phyloP scores from a whole-genome alignment of 2,888 invertebrate species.

The Dastarcus helophoroides region DNA sequence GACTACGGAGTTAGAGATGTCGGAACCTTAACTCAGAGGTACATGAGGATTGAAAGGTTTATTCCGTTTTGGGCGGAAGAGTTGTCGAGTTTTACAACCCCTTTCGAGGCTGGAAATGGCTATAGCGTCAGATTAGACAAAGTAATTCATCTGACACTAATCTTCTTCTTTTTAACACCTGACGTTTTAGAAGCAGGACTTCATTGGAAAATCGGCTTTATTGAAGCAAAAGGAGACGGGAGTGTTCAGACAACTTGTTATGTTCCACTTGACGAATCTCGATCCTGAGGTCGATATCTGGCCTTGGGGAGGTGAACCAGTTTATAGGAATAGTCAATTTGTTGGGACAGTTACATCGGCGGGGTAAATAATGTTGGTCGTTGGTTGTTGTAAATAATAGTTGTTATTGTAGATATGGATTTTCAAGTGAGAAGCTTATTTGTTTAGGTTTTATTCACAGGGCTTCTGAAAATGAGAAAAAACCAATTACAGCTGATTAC shows the following conservation, averaged over 20 bases:
- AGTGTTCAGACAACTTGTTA: slow-evolving; percentile 48
- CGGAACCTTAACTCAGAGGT: slow-evolving; percentile 54
- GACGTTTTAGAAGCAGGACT: slow-evolving; percentile 43
- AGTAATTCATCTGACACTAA: slow-evolving; percentile 13
- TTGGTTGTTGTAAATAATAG: slow-evolving; percentile 2
- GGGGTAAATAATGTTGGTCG: slow-evolving; percentile 36
- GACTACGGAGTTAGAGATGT: slow-evolving; percentile 58
- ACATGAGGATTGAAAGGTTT: slow-evolving; percentile 56
- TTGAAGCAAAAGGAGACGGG: slow-evolving; percentile 49
- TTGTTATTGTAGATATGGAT: slow-evolving; percentile 45
- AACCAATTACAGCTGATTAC: slow-evolving; percentile 48
- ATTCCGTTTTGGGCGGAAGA: slow-evolving; percentile 65
- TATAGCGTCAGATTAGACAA: slow-evolving; percentile 48
- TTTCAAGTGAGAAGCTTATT: slow-evolving; percentile 49
- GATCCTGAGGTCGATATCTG: slow-evolving; percentile 53
- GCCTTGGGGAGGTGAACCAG: slow-evolving; percentile 60
- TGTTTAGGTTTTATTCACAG: slow-evolving; percentile 52
- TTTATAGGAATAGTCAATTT: slow-evolving; percentile 52
- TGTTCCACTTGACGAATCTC: slow-evolving; percentile 50
- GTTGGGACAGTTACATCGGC: slow-evolving; percentile 56
- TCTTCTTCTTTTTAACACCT: too few species aligned
- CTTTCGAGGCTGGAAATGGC: slow-evolving; percentile 52
- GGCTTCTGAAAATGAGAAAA: slow-evolving; percentile 27
- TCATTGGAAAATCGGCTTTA: slow-evolving; percentile 54
- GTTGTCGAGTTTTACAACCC: slow-evolving; percentile 47